Conservation (phyloP, 1,140 invertebrate genomes). For the Reticulitermes speratus region DNA sequence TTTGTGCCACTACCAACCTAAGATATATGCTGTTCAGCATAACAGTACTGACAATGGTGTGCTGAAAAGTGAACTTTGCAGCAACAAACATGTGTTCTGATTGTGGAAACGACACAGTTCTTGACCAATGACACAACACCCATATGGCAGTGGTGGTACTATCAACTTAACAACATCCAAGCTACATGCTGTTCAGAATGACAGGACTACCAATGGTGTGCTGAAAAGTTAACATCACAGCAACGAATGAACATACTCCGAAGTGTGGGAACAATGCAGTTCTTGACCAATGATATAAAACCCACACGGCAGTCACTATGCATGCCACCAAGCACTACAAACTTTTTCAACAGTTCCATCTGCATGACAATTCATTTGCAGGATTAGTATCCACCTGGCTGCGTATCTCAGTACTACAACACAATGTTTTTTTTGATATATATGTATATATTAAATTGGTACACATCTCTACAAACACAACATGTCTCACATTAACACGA, state of each 20-base stretch:
- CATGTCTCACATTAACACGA: slow-evolving; percentile 1
- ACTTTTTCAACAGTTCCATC: not conserved
- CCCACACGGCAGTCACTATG: not conserved
- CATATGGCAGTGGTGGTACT: not conserved
- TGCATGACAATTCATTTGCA: not conserved
- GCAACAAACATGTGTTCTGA: not conserved
- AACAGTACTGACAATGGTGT: slow-evolving; percentile 1
- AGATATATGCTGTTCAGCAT: not conserved
- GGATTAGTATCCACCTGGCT: not conserved
- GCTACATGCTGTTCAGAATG: too few relatives aligned
- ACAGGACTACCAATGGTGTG: too few relatives aligned
- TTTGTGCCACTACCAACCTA: slow-evolving; percentile 5
- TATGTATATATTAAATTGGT: not conserved
- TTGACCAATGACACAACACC: not conserved
- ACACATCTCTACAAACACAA: slow-evolving; percentile 7
- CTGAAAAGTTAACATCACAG: too few relatives aligned
- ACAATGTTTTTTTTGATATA: not conserved
- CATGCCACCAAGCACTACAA: not conserved
- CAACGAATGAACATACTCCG: too few relatives aligned
- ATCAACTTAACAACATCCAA: too few relatives aligned
- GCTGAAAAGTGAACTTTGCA: not conserved
- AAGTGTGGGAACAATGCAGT: too few relatives aligned
- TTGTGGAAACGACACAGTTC: not conserved
- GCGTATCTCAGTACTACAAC: not conserved
- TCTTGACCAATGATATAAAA: too few relatives aligned